Conservation (phyloP, 2,113 vertebrate species). For the Delphinapterus leucas region DNA sequence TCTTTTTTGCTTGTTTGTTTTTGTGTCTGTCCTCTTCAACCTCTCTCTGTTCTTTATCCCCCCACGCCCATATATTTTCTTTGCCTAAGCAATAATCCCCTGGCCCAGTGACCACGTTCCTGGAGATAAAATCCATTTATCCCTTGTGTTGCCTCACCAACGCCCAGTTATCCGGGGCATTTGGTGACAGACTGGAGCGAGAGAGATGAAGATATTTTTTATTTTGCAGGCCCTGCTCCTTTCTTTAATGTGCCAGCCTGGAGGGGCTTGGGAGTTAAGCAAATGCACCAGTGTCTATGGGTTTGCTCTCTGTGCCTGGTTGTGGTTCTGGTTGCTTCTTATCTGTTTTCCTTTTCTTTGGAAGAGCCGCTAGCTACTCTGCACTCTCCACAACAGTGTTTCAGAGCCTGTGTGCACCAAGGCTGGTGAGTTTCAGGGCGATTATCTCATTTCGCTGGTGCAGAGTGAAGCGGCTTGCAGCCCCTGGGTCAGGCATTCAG, state of each 20-base stretch:
- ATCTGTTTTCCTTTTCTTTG: not conserved
- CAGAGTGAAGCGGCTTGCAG: slow-evolving; percentile 73
- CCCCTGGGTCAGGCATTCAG: slow-evolving; percentile 82
- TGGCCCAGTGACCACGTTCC: not conserved
- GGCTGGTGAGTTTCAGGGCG: slow-evolving; percentile 61
- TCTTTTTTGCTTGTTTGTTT: not conserved
- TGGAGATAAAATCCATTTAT: slow-evolving; percentile 34
- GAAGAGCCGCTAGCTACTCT: not conserved
- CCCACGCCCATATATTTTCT: not conserved
- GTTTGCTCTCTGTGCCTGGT: not conserved
- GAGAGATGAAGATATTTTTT: not conserved
- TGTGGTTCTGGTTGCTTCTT: not conserved
- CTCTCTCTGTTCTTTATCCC: not conserved
- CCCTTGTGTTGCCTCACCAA: not conserved
- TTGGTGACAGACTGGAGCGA: not conserved
- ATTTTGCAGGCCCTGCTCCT: not conserved
- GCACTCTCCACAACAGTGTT: not conserved
- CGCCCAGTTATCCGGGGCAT: not conserved
- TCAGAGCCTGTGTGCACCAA: slow-evolving; percentile 46
- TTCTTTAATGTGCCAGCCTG: not conserved
- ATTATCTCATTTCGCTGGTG: slow-evolving; percentile 83
- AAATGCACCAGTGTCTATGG: not conserved
- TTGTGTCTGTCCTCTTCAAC: not conserved
- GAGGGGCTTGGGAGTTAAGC: not conserved
- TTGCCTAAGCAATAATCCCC: not conserved